Base-by-base conservation (phyloP, 1,140 invertebrate species). In the Dendroctonus ponderosae region DNA sequence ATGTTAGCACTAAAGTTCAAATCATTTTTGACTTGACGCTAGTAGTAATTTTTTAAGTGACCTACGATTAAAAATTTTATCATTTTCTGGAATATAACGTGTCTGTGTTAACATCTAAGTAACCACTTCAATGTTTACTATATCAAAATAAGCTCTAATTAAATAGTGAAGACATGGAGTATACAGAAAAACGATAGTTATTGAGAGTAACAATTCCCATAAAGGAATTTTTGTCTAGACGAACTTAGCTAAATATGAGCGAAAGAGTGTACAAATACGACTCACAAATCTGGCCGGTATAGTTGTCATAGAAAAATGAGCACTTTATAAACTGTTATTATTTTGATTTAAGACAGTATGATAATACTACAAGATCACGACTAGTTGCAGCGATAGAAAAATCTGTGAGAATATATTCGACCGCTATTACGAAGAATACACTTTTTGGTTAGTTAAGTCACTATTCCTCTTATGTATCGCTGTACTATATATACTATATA, bases 341-440 rank as follows among this genome's bases (percentile, higher is more conserved):
- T 76, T 77, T 76, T 75, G 74, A 75, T 77, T 77, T 74, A 70
- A 77, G 73, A 69, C 62, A 71, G 70, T 66, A 67, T 71, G 63
- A 71, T 64, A 66, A 70, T 70, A 70, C 65, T 68, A 67, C 71
- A 75, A 66, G 73, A 71, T 75, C 72, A 74, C 73, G 64, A 57
- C 26, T 37, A 46, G 0, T 9, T 14, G 38, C 46, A 63, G 42
- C 50, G 50, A 39, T 49, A 63, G 43, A 63, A 26, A 63, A 53
- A 54, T 59, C 52, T 68, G 38, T 52, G n/a, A 14, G 53, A 59
- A 61, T 73, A 73, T 61, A 68, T 74, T 72, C 69, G 74, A 75
- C 14, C 72, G 72, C 72, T 72, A 75, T 76, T 75, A 71, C 73
- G 72, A 76, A 77, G 72, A 76, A 77, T 75, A 75, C 72, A 70